Percentiles rank a stretch among this genome's conserved stretches.
These are phyloP conservation scores for Octodon degus DNA, from an alignment of 2,113 vertebrate species.

Conservation along the genomic window DNA sequence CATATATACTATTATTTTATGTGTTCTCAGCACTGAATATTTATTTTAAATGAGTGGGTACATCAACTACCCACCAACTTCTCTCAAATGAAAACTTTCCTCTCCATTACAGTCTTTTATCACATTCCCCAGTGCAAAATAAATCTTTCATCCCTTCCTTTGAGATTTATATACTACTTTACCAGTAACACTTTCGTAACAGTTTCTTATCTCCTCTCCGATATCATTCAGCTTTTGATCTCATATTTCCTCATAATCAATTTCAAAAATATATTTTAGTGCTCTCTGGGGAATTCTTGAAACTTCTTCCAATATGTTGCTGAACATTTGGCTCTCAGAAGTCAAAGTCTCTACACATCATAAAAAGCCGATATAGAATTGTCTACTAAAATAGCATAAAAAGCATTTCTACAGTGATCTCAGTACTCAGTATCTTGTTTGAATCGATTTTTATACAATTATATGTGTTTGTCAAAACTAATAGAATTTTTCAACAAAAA, in stretches of 20 bases:
- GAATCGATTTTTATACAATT: background rate
- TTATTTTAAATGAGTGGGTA: constrained; percentile 31
- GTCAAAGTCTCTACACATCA: background rate
- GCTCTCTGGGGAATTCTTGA: constrained; percentile 45
- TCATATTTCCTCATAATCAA: constrained; percentile 57
- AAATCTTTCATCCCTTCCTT: constrained; percentile 52
- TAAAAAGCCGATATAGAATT: background rate
- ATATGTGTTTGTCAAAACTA: background rate
- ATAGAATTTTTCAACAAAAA: background rate
- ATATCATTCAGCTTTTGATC: constrained; percentile 19
- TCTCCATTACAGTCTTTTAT: constrained; percentile 53
- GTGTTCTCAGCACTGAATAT: background rate
- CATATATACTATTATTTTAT: background rate
- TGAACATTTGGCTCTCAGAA: constrained; percentile 30
- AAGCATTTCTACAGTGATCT: background rate
- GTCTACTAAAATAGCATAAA: background rate
- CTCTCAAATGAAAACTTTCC: constrained; percentile 23
- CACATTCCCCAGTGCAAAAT: constrained; percentile 36
- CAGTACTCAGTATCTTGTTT: background rate
- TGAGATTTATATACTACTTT: constrained; percentile 19
- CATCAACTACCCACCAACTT: constrained; percentile 18
- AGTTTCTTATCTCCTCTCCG: constrained; percentile 4
- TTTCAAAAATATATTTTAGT: constrained; percentile 46
- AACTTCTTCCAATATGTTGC: constrained; percentile 43
- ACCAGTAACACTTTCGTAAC: constrained; percentile 52